A percentile compares a stretch with the other conserved stretches of the same genome.
Conservation (phyloP, 2,797 vertebrate species). For the Neostethus bicornis region DNA sequence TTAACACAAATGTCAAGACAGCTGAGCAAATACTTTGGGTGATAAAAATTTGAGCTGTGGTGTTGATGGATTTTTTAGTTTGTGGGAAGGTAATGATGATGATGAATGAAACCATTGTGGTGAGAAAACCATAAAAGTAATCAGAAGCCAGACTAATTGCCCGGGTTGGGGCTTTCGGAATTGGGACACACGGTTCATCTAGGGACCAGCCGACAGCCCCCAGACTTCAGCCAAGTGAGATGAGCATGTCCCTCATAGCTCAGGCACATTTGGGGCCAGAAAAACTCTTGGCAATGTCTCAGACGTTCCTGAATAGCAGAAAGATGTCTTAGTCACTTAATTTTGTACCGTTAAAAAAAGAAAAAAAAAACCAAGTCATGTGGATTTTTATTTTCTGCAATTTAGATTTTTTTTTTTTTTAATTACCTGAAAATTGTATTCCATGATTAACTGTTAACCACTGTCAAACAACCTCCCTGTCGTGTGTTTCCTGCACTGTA, state of each 20-base stretch:
- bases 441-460: too few relatives aligned
- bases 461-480: too few relatives aligned
- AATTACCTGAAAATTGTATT: too few relatives aligned
- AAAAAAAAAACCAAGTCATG: too few relatives aligned
- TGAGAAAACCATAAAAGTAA: slow-evolving; percentile 45
- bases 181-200: slow-evolving; percentile 44
- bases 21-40: too few relatives aligned
- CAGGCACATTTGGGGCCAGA: slow-evolving; percentile 33
- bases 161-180: slow-evolving; percentile 15
- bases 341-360: too few relatives aligned
- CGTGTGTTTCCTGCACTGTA: too few relatives aligned
- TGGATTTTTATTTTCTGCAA: too few relatives aligned
- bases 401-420: too few relatives aligned
- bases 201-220: slow-evolving; percentile 35
- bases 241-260: slow-evolving; percentile 57
- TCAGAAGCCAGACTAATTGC: slow-evolving; percentile 29
- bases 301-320: slow-evolving; percentile 7
- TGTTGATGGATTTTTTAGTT: not conserved
- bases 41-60: not conserved
- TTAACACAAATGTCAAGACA: too few relatives aligned
- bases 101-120: slow-evolving; percentile 10
- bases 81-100: not conserved
- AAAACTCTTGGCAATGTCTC: slow-evolving; percentile 29
- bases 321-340: too few relatives aligned
- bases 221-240: slow-evolving; percentile 46